Evolutionary conservation across 1,140 invertebrate species (phyloP).

Genomic region (Mesaphorura yosii): DNA sequence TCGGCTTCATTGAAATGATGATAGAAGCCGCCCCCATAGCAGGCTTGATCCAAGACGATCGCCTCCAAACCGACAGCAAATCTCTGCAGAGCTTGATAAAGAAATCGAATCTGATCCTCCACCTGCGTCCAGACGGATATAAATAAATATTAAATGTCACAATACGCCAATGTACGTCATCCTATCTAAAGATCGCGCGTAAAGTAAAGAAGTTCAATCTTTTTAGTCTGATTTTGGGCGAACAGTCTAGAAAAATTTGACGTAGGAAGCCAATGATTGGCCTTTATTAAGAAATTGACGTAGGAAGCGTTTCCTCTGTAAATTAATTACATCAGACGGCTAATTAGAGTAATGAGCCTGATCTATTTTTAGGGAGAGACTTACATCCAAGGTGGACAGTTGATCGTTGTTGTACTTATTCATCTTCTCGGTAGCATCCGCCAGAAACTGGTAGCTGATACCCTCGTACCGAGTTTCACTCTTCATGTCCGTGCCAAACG

Average conservation of each 20-base stretch:
- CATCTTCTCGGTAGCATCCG: slow-evolving; percentile 42
- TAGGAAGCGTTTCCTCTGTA: neutral
- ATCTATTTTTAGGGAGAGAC: neutral
- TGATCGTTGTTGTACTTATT: slow-evolving; percentile 33
- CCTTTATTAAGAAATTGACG: neutral
- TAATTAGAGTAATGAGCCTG: slow-evolving; percentile 1
- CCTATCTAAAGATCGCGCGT: neutral
- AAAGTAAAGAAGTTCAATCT: neutral
- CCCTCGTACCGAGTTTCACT: slow-evolving; percentile 38
- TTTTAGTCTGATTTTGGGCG: neutral
- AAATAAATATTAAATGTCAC: neutral
- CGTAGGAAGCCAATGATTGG: neutral
- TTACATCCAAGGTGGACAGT: neutral
- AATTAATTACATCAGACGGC: neutral
- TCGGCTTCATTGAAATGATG: slow-evolving; percentile 46
- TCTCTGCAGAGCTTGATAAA: slow-evolving; percentile 50
- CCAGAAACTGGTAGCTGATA: slow-evolving; percentile 45
- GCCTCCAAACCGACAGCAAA: slow-evolving; percentile 55
- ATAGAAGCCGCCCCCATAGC: slow-evolving; percentile 40
- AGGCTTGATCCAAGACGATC: slow-evolving; percentile 49
- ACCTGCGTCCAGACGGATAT: slow-evolving; percentile 38
- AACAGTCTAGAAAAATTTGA: neutral
- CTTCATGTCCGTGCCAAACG: slow-evolving; percentile 41
- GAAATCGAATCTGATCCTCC: slow-evolving; percentile 41
- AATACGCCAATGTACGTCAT: neutral